Evolutionary conservation across 2,797 vertebrate species (phyloP).

Genomic region (Sebastolobus alascanus): DNA sequence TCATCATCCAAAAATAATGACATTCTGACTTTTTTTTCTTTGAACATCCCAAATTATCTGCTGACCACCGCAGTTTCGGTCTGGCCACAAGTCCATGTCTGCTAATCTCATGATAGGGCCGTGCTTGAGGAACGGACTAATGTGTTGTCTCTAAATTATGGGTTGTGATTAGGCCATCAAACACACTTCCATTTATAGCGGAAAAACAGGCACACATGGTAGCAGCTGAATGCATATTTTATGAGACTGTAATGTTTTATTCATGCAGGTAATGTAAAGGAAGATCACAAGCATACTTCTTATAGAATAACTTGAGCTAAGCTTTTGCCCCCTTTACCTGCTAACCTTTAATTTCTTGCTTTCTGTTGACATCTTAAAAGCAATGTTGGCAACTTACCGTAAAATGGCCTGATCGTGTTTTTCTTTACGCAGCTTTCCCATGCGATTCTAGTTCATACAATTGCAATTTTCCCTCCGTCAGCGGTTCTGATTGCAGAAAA

Average conservation of each 20-base stretch:
- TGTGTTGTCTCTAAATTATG: constrained; percentile 66
- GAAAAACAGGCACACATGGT: constrained; percentile 48
- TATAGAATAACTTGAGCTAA: constrained; percentile 11
- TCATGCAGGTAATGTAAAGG: constrained; percentile 38
- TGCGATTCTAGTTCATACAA: not conserved
- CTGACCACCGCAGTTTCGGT: constrained; percentile 60
- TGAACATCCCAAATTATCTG: constrained; percentile 62
- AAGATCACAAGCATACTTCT: not conserved
- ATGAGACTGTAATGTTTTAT: constrained; percentile 45
- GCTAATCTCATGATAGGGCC: constrained; percentile 63
- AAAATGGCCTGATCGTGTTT: constrained; percentile 12
- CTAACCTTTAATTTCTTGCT: constrained; percentile 18
- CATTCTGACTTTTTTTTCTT: constrained; percentile 42
- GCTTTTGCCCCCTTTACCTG: not conserved
- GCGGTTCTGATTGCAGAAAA: constrained; percentile 6
- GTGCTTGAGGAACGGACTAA: constrained; percentile 53
- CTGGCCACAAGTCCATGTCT: constrained; percentile 58
- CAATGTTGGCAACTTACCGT: constrained; percentile 18
- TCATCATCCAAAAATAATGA: constrained; percentile 59
- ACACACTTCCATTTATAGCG: constrained; percentile 44
- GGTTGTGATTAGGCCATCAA: constrained; percentile 67
- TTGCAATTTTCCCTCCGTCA: constrained; percentile 15
- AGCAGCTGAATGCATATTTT: constrained; percentile 48
- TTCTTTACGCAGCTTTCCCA: constrained; percentile 14
- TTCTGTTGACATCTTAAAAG: constrained; percentile 40